Conservation (phyloP, 2,888 invertebrate genomes). For the Helleia helle region DNA sequence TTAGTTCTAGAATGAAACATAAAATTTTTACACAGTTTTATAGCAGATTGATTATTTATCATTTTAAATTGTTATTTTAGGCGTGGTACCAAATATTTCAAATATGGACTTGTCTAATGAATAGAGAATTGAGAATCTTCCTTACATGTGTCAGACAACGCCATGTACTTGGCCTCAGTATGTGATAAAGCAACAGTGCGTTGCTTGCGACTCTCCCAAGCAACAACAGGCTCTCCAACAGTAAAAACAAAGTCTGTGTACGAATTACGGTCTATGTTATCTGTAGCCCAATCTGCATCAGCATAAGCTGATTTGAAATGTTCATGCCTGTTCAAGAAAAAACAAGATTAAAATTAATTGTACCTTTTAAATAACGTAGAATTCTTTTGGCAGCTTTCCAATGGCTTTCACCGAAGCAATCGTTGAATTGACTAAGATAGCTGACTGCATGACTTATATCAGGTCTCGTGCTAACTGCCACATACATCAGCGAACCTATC, state of each 20-base stretch:
- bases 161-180: too few relatives aligned
- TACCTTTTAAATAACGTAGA: slow-evolving; percentile 22
- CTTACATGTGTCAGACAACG: too few relatives aligned
- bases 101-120: background rate
- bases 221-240: slow-evolving; percentile 10
- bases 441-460: slow-evolving; percentile 22
- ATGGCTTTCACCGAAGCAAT: slow-evolving; percentile 14
- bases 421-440: slow-evolving; percentile 21
- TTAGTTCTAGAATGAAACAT: slow-evolving; percentile 7
- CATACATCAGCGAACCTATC: slow-evolving; percentile 19
- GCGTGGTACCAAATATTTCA: slow-evolving; percentile 1
- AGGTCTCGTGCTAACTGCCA: slow-evolving; percentile 20
- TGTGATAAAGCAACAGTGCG: slow-evolving; percentile 12
- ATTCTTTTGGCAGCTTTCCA: slow-evolving; percentile 23
- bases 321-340: too few relatives aligned
- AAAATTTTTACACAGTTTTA: slow-evolving; percentile 7
- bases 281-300: slow-evolving; percentile 21
- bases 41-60: slow-evolving; percentile 10
- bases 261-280: slow-evolving; percentile 16
- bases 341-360: slow-evolving; percentile 13
- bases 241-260: slow-evolving; percentile 22
- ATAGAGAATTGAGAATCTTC: too few relatives aligned
- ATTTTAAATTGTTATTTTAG: slow-evolving; percentile 3
- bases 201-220: slow-evolving; percentile 14
- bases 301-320: too few relatives aligned